Conservation (phyloP, 2,113 vertebrate species). For the Octodon degus region DNA sequence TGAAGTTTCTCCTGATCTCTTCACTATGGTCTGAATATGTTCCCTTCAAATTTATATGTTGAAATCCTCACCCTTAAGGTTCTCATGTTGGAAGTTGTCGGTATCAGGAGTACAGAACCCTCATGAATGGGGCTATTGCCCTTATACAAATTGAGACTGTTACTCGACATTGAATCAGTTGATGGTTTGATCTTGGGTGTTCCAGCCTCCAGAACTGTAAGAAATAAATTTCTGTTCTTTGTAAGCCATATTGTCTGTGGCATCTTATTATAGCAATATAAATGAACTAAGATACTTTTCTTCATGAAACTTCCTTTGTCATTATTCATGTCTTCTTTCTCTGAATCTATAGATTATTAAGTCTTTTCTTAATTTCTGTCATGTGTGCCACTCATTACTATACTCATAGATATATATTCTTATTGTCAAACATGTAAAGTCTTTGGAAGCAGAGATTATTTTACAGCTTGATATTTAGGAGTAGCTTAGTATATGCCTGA, state of each 20-base stretch:
- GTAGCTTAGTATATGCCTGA: constrained; percentile 3
- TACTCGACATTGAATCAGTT: not conserved
- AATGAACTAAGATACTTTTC: not conserved
- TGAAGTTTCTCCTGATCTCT: not conserved
- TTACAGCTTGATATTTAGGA: not conserved
- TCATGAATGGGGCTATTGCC: not conserved
- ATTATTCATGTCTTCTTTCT: constrained; percentile 63
- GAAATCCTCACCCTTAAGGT: not conserved
- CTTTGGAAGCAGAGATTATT: constrained; percentile 23
- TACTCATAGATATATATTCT: not conserved
- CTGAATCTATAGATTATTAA: constrained; percentile 57
- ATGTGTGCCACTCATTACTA: not conserved
- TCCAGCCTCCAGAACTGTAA: not conserved
- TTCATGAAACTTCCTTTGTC: constrained; percentile 63
- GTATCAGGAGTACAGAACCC: not conserved
- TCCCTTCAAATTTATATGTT: not conserved
- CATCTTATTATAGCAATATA: not conserved
- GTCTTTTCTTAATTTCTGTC: constrained; percentile 48
- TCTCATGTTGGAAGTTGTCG: not conserved
- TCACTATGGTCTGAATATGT: not conserved
- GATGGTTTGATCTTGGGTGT: not conserved
- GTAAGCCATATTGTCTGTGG: not conserved
- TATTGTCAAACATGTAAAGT: constrained; percentile 1
- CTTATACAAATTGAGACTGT: not conserved
- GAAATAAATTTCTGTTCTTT: not conserved